Conservation (phyloP, 2,888 invertebrate genomes). For the Pachycephus smyrnensis region DNA sequence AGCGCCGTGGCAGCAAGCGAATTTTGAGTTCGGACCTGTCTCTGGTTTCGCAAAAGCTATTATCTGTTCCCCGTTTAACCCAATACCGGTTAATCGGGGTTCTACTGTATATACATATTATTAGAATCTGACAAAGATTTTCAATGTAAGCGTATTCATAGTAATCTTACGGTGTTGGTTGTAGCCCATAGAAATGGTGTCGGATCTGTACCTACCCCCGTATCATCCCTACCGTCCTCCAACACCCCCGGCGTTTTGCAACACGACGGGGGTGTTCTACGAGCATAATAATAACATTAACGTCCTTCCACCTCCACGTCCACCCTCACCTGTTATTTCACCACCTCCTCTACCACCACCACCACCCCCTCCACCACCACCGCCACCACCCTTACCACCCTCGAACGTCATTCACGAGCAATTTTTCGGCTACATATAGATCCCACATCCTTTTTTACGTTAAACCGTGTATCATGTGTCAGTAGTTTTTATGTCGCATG, state of each 20-base stretch:
- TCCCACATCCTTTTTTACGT: conserved; percentile 13
- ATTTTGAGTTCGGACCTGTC: too few species aligned
- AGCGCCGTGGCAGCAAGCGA: too few species aligned
- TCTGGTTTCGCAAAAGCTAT: too few species aligned
- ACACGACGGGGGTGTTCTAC: conserved; percentile 39
- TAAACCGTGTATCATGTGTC: not conserved
- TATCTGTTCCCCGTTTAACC: too few species aligned
- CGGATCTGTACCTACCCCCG: conserved; percentile 78
- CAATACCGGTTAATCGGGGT: too few species aligned
- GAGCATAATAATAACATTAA: conserved; percentile 60
- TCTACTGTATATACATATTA: not conserved
- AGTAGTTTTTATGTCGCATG: not conserved
- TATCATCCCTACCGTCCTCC: conserved; percentile 65
- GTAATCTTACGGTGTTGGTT: conserved; percentile 47
- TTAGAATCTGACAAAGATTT: not conserved
- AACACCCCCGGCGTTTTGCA: conserved; percentile 53
- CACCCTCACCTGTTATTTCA: conserved; percentile 66
- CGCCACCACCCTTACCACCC: conserved; percentile 67
- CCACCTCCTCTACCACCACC: conserved; percentile 65
- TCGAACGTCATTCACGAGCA: conserved; percentile 72
- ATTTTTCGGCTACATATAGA: conserved; percentile 65
- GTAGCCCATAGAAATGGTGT: conserved; percentile 81
- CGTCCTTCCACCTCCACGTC: conserved; percentile 51
- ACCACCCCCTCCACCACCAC: conserved; percentile 57
- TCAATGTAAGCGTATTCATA: not conserved